Evolutionary conservation across 1,140 invertebrate genomes (phyloP), one percentile per base, ranked within the genome.

Genomic region (Dendroctonus valens): DNA sequence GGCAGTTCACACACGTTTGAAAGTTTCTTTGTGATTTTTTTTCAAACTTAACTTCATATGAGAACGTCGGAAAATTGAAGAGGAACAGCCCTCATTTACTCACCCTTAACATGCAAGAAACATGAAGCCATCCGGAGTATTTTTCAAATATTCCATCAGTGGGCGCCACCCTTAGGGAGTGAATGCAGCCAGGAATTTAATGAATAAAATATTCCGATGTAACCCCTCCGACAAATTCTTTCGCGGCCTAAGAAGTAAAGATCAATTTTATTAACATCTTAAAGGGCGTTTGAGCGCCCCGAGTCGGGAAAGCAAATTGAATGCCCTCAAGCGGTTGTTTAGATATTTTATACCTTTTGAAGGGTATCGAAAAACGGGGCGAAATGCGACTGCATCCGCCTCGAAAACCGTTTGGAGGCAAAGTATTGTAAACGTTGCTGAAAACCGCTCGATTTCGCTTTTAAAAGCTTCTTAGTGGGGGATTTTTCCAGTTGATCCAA

Each of bases 251-350:
- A 52, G 14, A 52, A 52, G 49, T 39, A 61, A 61, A 61, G 14
- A 61, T 61, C 59, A 61, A 61, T 61, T 61, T 61, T 61, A 61
- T 61, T 61, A 61, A 61, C 59, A 15, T 61, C 59, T 41, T 48
- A 52, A 59, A 42, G 46, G 48, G 44, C 14, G 49, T 58, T 37
- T 12, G 55, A 58, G 48, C n/a, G 39, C 49, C 14, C 37, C 26
- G 26, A 26, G 26, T 26, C 26, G 26, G 26, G 26, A 26, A 61
- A 52, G 59, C 49, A 61, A 61, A 61, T 61, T 61, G 59, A 61
- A 61, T 52, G 59, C 59, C 59, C 14, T 61, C 11, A 44, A 48
- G 59, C 59, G 49, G 59, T 61, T 61, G 49, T 61, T 61, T 61
- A 52, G 59, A 61, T 61, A 61, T 61, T 61, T 61, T 61, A 61